Base-by-base conservation (phyloP, 2,113 vertebrate genomes). In the Otis tarda region DNA sequence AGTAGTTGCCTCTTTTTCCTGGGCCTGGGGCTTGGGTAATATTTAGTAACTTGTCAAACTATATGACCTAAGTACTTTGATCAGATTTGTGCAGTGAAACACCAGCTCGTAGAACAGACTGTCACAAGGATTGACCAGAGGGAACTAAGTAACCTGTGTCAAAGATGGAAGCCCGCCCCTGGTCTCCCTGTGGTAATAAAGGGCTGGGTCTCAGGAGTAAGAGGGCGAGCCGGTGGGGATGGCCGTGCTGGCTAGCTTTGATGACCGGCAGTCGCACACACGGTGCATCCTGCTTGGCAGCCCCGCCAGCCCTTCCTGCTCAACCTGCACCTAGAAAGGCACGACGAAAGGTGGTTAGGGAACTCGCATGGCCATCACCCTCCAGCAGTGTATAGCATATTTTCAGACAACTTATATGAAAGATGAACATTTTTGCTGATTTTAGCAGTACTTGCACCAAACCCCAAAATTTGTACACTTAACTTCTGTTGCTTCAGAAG, bases 321-420 rank as follows among this genome's bases (percentile, higher is more conserved):
- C n/a, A 35, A 7, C 11, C 10, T 67, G 31, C 14, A 16, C 19
- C 27, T 28, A 64, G 37, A 23, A 30, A 0, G 4, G 15, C n/a
- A 27, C 1, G 1, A 4, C 2, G 8, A 31, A 37, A 50, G 60
- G 4, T 2, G 0, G 7, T 14, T 50, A 27, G 27, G 24, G 22
- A 19, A 50, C n/a, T 28, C 2, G 0, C 3, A 2, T 55, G 49
- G 19, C 28, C 21, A 6, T 56, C 31, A 33, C 4, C 45, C 68
- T 79, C 35, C 49, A 43, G 12, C 5, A 19, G 13, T 2, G 0
- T 33, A 31, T 17, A 60, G 10, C 12, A 0, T 31, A 22, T 79
- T 63, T 75, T n/a, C 25, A 19, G 35, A 43, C 14, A 53, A 17
- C 9, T 59, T 59, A 4, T 6, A 10, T 79, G 56, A 20, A 82